Conservation (phyloP, 2,888 invertebrate species). For the Antitype chi region DNA sequence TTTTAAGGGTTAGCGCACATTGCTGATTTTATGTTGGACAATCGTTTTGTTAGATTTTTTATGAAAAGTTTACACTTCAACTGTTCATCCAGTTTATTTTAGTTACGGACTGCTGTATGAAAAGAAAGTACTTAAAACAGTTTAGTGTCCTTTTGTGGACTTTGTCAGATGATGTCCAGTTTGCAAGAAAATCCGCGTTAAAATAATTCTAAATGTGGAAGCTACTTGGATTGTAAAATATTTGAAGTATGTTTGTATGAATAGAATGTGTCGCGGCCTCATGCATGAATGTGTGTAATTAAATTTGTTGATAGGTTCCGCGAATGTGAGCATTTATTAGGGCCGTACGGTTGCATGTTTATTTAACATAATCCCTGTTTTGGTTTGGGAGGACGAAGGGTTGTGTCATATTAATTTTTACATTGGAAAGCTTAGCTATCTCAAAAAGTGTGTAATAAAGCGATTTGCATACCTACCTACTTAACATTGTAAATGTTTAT, state of each 20-base stretch:
- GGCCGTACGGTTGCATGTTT: slow-evolving; percentile 10
- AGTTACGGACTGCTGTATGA: neutral
- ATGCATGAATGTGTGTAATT: slow-evolving; percentile 31
- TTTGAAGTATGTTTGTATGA: slow-evolving; percentile 7
- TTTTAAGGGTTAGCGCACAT: slow-evolving; percentile 52
- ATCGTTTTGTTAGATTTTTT: neutral
- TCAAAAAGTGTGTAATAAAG: neutral
- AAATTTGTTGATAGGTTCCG: slow-evolving; percentile 33
- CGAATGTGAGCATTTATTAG: slow-evolving; percentile 21
- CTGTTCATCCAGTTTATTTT: neutral
- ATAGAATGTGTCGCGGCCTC: slow-evolving; percentile 13
- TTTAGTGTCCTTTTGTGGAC: neutral
- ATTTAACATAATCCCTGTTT: slow-evolving; percentile 6
- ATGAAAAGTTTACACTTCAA: neutral
- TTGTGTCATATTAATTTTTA: neutral
- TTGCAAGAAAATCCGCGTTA: neutral
- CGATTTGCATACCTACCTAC: neutral
- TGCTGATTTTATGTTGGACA: slow-evolving; percentile 9
- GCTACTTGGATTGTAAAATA: slow-evolving; percentile 11
- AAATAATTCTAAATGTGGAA: neutral
- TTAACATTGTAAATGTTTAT: neutral
- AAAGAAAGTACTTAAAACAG: too few species aligned
- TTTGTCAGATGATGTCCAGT: too few species aligned
- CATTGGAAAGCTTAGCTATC: neutral
- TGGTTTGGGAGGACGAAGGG: neutral